Base-by-base conservation (phyloP, 2,888 invertebrate genomes). In the Metallyticus violacea region DNA sequence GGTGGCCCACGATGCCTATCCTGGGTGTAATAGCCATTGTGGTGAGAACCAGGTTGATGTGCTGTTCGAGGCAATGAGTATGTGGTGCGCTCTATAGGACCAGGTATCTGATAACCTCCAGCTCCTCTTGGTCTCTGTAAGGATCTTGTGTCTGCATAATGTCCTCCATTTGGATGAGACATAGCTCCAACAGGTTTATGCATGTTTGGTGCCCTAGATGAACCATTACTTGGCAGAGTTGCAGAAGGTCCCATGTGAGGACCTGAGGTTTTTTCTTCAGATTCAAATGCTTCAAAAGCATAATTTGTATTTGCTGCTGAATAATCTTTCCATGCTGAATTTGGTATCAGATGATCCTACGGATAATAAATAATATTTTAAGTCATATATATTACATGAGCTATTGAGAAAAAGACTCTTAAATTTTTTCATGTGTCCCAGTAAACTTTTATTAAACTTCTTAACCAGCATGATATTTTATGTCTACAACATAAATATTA, bases 271-370 rank as follows among this genome's bases (percentile, higher is more conserved):
- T 96, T 96, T 90, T 96, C 96, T 89, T 97, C 97, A 87, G 96
- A 95, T 90, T 97, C 97, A 91, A 96, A 97, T 0, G 97, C 95
- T 90, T 98, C 97, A 92, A 97, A 98, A 0, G 97, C 97, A 92
- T 97, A 97, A 92, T 97, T 98, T 0, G 97, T 97, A 91, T 96
- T 97, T 1, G 95, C 94, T 1, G 95, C 93, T 0, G 96, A 95
- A 91, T 97, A 97, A 91, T 97, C 97, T 91, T 97, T 97, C 97
- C 98, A 98, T 0, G 97, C 97, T 26, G 96, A 95, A 91, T 95
- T 96, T 27, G 96, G 96, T 89, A 97, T 96, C 82, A 97, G 92
- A 89, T 96, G 96, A 89, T 97, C 97, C 97, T 97, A 93, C 28
- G 92, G 91, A 77, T 0, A 27, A 76, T 7, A 76, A 27, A 76